A percentile compares a stretch with the other conserved stretches of the same genome.
Evolutionary conservation across 2,797 vertebrate genomes (phyloP).

Genomic region (Malurus splendens): DNA sequence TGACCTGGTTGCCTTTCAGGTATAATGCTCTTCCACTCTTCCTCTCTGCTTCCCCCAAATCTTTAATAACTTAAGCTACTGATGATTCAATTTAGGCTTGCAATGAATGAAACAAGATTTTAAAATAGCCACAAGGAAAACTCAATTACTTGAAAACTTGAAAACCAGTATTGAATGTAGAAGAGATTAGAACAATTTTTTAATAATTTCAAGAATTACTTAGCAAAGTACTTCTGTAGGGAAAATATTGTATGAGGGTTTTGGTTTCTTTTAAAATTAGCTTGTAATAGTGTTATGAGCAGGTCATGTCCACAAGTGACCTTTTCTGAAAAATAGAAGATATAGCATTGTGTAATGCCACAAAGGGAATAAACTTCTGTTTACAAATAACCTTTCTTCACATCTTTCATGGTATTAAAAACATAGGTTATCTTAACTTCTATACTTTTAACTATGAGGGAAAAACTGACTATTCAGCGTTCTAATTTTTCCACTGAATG

Average conservation of each 20-base stretch:
- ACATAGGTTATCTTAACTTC: not conserved
- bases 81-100: not conserved
- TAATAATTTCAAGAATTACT: not conserved
- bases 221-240: not conserved
- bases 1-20: not conserved
- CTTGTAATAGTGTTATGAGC: not conserved
- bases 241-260: not conserved
- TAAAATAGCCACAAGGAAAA: not conserved
- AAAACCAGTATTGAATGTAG: not conserved
- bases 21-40: not conserved
- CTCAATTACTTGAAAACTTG: not conserved
- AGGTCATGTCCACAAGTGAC: not conserved
- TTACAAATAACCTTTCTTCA: not conserved
- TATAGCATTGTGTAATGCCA: not conserved
- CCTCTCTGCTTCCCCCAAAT: not conserved
- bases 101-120: not conserved
- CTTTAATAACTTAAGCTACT: not conserved
- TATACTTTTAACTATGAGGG: not conserved
- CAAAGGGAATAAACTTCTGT: not conserved
- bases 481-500: not conserved
- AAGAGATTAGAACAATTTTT: not conserved
- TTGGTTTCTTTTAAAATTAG: not conserved
- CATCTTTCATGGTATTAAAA: not conserved
- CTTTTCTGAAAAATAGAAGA: not conserved
- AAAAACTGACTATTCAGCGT: not conserved